Evolutionary conservation across 2,888 invertebrate species (phyloP).

Genomic region (Xestia ashworthii): DNA sequence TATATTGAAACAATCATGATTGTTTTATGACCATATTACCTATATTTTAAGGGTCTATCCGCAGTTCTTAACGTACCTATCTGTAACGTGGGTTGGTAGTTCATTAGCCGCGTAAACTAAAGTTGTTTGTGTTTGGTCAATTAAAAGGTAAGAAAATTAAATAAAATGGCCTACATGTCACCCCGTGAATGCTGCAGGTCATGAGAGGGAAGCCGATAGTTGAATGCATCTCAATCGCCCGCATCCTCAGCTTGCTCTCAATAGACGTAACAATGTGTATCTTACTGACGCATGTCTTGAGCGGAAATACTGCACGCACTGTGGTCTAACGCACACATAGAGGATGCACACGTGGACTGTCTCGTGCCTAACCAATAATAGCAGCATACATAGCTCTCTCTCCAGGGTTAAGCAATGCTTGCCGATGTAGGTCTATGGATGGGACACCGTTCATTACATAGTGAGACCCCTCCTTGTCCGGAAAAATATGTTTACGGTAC

Average conservation of each 20-base stretch:
- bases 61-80: neutral
- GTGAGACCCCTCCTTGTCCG: neutral
- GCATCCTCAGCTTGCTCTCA: constrained; percentile 51
- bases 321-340: neutral
- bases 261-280: constrained; percentile 15
- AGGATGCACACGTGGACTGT: neutral
- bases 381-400: neutral
- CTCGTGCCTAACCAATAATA: neutral
- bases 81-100: neutral
- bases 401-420: neutral
- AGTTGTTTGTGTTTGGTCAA: neutral
- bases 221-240: constrained; percentile 43
- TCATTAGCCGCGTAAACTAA: neutral
- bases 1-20: neutral
- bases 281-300: neutral
- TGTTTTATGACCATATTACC: neutral
- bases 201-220: constrained; percentile 33
- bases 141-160: neutral
- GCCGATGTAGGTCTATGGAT: neutral
- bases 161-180: constrained; percentile 2
- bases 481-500: neutral
- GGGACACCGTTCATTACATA: neutral
- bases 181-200: neutral
- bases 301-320: constrained; percentile 7
- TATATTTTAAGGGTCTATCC: neutral